Conservation (phyloP, 2,888 invertebrate species). For the Protophormia terraenovae region DNA sequence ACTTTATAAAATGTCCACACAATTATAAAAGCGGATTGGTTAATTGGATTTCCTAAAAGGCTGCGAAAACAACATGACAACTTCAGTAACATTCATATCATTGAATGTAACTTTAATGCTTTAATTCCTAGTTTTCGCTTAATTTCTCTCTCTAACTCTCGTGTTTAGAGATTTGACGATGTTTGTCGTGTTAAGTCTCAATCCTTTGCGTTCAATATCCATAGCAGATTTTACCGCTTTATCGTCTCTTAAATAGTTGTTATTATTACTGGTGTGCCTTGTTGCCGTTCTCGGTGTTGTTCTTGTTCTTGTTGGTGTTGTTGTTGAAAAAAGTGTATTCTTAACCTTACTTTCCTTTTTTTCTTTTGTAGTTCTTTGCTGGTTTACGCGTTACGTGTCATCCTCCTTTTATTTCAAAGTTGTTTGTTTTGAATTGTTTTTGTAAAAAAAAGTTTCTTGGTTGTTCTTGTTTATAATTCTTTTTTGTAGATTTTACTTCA, state of each 20-base stretch:
- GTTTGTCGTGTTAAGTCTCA: not conserved
- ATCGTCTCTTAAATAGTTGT: not conserved
- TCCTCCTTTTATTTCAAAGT: slow-evolving; percentile 64
- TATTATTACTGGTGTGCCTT: not conserved
- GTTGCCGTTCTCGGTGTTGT: too few species aligned
- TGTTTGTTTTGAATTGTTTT: slow-evolving; percentile 57
- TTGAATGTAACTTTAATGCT: slow-evolving; percentile 16
- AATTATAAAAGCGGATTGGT: slow-evolving; percentile 17
- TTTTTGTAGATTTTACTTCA: slow-evolving; percentile 69
- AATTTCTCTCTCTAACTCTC: not conserved
- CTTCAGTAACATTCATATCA: slow-evolving; percentile 37
- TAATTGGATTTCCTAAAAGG: not conserved
- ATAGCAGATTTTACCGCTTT: not conserved
- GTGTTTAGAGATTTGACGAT: not conserved
- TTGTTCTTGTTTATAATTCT: slow-evolving; percentile 65
- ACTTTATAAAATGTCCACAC: slow-evolving; percentile 21
- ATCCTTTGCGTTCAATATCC: not conserved
- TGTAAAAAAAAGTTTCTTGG: slow-evolving; percentile 59
- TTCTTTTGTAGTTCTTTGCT: slow-evolving; percentile 19
- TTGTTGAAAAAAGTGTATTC: slow-evolving; percentile 29
- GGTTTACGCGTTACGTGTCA: slow-evolving; percentile 41
- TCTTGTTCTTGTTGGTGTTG: too few species aligned
- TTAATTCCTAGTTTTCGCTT: slow-evolving; percentile 2
- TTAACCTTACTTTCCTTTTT: slow-evolving; percentile 28
- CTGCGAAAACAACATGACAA: slow-evolving; percentile 22